phyloP scores from a whole-genome alignment of 2,797 vertebrate genomes.

The Neosilurus mollespiculum region DNA sequence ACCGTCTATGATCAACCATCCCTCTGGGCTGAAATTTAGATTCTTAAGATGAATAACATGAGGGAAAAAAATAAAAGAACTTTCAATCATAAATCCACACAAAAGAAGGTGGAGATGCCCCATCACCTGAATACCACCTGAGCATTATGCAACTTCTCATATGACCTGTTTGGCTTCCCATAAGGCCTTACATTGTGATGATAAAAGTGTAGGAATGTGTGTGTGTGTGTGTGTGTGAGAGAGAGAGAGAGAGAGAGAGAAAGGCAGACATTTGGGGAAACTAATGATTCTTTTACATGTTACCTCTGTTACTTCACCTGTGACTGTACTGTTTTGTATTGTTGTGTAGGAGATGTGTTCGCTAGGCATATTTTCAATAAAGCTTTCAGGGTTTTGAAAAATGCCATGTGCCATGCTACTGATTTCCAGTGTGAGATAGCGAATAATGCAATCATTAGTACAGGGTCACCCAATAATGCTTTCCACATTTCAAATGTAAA shows the following conservation, averaged over 20 bases:
- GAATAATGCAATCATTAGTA: no score
- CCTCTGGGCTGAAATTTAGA: neutral
- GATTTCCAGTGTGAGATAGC: neutral
- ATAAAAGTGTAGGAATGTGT: neutral
- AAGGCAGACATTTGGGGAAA: neutral
- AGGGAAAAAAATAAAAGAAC: no score
- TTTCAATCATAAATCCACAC: neutral
- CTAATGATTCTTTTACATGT: constrained; percentile 62
- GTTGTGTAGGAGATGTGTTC: constrained; percentile 64
- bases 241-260: no score
- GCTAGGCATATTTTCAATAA: constrained; percentile 69
- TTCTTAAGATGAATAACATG: neutral
- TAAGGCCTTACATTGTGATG: constrained; percentile 30
- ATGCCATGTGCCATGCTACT: constrained; percentile 37
- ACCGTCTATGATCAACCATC: neutral
- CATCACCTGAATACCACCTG: neutral
- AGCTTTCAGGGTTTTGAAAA: constrained; percentile 74
- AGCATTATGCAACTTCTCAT: constrained; percentile 24
- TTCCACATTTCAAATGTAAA: no score
- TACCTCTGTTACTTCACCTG: constrained; percentile 61
- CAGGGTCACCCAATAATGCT: no score
- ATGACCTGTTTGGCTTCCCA: constrained; percentile 22
- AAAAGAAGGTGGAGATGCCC: neutral
- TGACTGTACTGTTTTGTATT: constrained; percentile 68
- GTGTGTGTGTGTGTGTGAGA: constrained; percentile 1